Conservation (phyloP, 2,797 vertebrate species). For the Pseudomugil tenellus region DNA sequence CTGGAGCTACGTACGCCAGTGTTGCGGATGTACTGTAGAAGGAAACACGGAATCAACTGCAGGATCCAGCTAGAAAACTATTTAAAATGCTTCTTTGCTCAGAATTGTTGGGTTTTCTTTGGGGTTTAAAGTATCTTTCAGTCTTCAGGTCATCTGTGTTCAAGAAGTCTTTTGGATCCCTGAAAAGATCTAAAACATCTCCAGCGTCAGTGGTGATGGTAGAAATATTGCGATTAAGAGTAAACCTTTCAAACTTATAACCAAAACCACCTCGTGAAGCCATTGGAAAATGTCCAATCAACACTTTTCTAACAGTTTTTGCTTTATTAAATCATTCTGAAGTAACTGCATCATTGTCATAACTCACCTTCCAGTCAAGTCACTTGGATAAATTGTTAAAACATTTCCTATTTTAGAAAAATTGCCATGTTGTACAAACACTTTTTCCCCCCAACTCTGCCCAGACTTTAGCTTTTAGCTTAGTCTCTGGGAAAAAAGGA, state of each 20-base stretch:
- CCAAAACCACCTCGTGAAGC: not conserved
- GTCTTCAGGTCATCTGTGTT: not conserved
- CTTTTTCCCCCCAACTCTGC: not conserved
- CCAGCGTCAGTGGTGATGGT: not conserved
- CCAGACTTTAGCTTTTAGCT: not conserved
- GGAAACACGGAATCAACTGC: too few species aligned
- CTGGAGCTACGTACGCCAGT: too few species aligned
- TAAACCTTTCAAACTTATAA: not conserved
- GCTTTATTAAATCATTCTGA: not conserved
- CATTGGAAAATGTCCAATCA: not conserved
- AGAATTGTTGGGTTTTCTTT: not conserved
- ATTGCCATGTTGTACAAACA: slow-evolving; percentile 6
- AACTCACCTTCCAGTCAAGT: not conserved
- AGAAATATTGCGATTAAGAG: too few species aligned
- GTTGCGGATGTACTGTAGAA: too few species aligned
- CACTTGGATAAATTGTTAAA: slow-evolving; percentile 2
- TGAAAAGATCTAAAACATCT: not conserved
- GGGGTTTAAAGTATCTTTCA: not conserved
- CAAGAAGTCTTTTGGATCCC: not conserved
- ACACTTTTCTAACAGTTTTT: not conserved
- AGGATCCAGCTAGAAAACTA: too few species aligned
- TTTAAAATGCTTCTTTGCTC: too few species aligned
- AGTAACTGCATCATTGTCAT: not conserved
- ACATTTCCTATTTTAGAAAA: slow-evolving; percentile 8
- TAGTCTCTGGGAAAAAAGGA: not conserved